phyloP scores from a whole-genome alignment of 2,113 vertebrate genomes.

The Ptyas mucosa region DNA sequence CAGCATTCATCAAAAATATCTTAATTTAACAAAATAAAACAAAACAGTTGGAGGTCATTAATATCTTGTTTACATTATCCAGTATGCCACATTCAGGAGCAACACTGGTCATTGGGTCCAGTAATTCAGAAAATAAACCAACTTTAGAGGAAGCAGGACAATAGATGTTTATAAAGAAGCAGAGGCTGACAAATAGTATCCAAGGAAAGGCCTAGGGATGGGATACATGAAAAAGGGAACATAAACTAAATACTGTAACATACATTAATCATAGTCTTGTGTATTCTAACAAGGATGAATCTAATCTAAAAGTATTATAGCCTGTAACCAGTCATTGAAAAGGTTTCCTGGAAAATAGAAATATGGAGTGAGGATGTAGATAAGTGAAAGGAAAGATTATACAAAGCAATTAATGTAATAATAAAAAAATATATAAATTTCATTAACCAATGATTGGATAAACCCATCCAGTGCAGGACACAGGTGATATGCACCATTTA shows the following conservation, averaged over 20 bases:
- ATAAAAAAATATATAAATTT: neutral
- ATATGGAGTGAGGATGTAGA: neutral
- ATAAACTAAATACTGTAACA: neutral
- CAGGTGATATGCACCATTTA: neutral
- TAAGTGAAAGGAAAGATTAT: neutral
- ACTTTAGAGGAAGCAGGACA: neutral
- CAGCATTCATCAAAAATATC: conserved; percentile 72
- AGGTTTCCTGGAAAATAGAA: neutral
- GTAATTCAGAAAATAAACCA: conserved; percentile 21
- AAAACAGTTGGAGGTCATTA: neutral
- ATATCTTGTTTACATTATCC: conserved; percentile 32
- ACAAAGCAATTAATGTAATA: neutral
- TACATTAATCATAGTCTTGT: neutral
- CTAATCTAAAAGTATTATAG: neutral
- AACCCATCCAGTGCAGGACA: neutral
- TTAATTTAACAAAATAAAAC: conserved; percentile 32
- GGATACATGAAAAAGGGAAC: neutral
- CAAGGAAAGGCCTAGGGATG: neutral
- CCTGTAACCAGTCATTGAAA: neutral
- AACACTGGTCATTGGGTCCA: conserved; percentile 54
- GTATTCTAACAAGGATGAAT: neutral
- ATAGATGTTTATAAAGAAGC: neutral
- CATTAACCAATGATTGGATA: neutral
- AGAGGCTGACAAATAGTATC: neutral
- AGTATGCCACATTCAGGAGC: conserved; percentile 23